phyloP scores from a whole-genome alignment of 2,888 invertebrate species.

The Pyrochroa serraticornis region DNA sequence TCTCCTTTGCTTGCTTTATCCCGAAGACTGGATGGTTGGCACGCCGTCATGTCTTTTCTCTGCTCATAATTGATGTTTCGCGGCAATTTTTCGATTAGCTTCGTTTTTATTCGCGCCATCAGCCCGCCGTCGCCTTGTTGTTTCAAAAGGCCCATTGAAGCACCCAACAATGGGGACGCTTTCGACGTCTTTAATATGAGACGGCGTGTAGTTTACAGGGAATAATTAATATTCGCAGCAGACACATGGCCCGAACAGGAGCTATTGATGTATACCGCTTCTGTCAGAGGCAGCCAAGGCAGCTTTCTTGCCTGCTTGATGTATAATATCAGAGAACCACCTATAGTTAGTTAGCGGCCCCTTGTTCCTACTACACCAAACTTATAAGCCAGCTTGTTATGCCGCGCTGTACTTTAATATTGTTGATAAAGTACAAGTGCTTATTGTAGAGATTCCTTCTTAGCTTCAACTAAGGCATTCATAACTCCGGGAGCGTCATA shows the following conservation, averaged over 20 bases:
- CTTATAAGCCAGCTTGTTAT: conserved; percentile 41
- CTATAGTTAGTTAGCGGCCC: conserved; percentile 36
- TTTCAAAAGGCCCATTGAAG: neutral
- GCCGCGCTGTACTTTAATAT: conserved; percentile 44
- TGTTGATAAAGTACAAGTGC: conserved; percentile 45
- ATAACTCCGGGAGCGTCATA: conserved; percentile 24
- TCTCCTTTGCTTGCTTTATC: too few relatives aligned
- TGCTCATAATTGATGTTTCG: too few relatives aligned
- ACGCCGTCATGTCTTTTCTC: too few relatives aligned
- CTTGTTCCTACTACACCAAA: conserved; percentile 36
- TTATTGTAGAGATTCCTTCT: conserved; percentile 36
- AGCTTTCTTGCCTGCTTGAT: conserved; percentile 34
- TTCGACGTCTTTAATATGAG: conserved; percentile 25
- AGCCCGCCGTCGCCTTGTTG: too few relatives aligned
- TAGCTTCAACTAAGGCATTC: conserved; percentile 28
- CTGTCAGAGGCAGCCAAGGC: conserved; percentile 33
- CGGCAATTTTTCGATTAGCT: too few relatives aligned
- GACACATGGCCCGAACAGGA: conserved; percentile 38
- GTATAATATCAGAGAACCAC: conserved; percentile 31
- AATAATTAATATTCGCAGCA: conserved; percentile 44
- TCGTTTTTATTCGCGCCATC: too few relatives aligned
- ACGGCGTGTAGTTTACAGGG: conserved; percentile 34
- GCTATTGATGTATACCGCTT: conserved; percentile 43
- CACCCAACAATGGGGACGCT: conserved; percentile 8
- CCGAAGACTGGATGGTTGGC: too few relatives aligned